These are phyloP conservation scores for Acromyrmex charruanus DNA, from an alignment of 1,140 invertebrate species.

Conservation along the genomic window DNA sequence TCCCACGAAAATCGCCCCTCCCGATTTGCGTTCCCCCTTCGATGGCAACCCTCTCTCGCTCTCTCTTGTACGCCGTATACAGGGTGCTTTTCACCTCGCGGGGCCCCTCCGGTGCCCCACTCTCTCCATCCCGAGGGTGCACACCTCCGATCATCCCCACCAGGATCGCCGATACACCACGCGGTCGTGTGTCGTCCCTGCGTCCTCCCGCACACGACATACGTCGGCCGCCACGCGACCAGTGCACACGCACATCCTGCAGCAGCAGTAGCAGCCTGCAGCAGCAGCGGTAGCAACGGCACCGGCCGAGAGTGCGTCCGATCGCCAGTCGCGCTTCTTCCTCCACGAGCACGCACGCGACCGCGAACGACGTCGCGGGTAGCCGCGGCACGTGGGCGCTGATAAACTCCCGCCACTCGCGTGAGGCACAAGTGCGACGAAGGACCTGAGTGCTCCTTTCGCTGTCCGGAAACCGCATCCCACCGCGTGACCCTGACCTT, in stretches of 20 bases:
- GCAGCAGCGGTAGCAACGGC: conserved; percentile 1
- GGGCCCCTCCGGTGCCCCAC: conserved; percentile 46
- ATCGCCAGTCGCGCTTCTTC: conserved; percentile 34
- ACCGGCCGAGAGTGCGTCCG: conserved; percentile 30
- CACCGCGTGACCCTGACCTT: neutral
- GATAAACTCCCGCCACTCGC: conserved; percentile 40
- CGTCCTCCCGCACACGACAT: conserved; percentile 86
- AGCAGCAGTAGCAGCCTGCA: neutral
- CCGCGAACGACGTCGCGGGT: conserved; percentile 55
- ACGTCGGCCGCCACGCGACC: conserved; percentile 87
- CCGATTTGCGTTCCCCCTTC: conserved; percentile 65
- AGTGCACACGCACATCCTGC: conserved; percentile 81
- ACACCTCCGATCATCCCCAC: conserved; percentile 71
- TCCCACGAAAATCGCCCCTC: conserved; percentile 84
- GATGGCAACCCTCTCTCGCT: conserved; percentile 29
- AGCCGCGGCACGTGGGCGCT: conserved; percentile 67
- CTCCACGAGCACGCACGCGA: conserved; percentile 65
- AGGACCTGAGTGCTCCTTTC: conserved; percentile 48
- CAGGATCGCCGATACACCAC: conserved; percentile 62
- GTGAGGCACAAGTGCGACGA: conserved; percentile 57
- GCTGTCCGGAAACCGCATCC: neutral
- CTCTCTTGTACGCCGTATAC: conserved; percentile 30
- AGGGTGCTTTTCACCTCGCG: conserved; percentile 64
- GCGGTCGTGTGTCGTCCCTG: conserved; percentile 84
- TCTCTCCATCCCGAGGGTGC: conserved; percentile 36